A percentile compares a stretch with the other conserved stretches of the same genome.
These are phyloP conservation scores for Ascaphus truei DNA, from an alignment of 2,113 vertebrate species.

Conservation along the genomic window DNA sequence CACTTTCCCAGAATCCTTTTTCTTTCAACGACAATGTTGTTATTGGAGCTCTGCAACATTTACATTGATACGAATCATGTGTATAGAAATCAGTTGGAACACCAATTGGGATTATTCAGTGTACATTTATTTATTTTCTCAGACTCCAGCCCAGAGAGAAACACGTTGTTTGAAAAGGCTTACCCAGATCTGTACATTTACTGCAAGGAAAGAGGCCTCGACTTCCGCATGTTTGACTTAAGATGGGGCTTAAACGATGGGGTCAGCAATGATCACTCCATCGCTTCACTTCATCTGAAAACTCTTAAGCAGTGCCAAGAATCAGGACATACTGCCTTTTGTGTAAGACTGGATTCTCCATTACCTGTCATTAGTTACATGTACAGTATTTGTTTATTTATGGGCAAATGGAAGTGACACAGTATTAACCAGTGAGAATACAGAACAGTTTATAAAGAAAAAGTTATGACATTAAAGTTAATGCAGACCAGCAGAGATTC, in stretches of 20 bases:
- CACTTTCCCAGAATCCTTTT: neutral
- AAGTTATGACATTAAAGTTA: too few species aligned
- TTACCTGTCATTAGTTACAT: neutral
- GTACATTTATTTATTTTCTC: neutral
- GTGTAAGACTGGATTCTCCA: constrained; percentile 44
- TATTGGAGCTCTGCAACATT: too few species aligned
- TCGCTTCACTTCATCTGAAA: constrained; percentile 43
- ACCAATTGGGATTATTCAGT: too few species aligned
- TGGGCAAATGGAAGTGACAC: too few species aligned
- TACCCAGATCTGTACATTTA: constrained; percentile 49
- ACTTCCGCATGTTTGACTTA: constrained; percentile 56
- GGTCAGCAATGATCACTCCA: constrained; percentile 42
- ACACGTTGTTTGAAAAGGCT: constrained; percentile 49
- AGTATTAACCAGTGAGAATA: too few species aligned
- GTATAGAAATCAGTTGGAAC: too few species aligned
- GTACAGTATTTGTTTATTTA: too few species aligned
- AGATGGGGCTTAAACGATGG: constrained; percentile 47
- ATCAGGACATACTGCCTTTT: constrained; percentile 43
- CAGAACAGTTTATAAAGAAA: too few species aligned
- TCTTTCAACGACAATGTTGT: neutral
- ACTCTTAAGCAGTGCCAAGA: constrained; percentile 48
- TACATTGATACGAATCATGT: too few species aligned
- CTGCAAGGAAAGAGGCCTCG: constrained; percentile 54
- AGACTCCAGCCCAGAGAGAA: constrained; percentile 57
- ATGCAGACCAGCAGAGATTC: too few species aligned